phyloP scores from a whole-genome alignment of 2,113 vertebrate species.

The Nothoprocta perdicaria region DNA sequence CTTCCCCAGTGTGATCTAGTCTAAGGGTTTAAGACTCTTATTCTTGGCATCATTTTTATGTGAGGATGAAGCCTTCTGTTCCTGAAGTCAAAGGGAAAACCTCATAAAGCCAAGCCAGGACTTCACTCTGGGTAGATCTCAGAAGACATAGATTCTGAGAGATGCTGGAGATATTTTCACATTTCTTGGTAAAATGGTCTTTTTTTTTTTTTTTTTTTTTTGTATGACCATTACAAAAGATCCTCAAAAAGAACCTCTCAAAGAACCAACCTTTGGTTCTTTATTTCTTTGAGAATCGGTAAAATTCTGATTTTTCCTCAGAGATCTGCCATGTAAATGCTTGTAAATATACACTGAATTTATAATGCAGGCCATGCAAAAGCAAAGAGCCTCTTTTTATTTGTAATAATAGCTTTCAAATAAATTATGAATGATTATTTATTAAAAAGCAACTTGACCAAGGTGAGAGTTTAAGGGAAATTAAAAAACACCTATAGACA shows the following conservation, averaged over 20 bases:
- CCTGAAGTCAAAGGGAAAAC: neutral
- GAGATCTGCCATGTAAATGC: accelerated
- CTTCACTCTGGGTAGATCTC: neutral
- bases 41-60: neutral
- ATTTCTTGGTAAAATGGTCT: neutral
- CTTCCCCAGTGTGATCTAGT: accelerated
- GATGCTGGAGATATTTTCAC: neutral
- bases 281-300: neutral
- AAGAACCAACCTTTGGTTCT: neutral
- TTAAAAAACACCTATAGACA: neutral
- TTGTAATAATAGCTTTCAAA: neutral
- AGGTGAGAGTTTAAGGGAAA: neutral
- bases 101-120: neutral
- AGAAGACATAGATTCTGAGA: neutral
- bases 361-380: neutral
- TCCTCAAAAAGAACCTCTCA: too few species aligned
- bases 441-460: neutral
- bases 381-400: neutral
- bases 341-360: neutral
- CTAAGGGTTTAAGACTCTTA: accelerated
- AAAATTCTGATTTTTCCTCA: neutral
- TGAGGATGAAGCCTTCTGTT: accelerated
- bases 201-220: neutral
- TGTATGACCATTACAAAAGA: too few species aligned
- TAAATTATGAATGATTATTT: neutral